phyloP scores from a whole-genome alignment of 2,888 invertebrate species.

The Hypomecis atomaria region DNA sequence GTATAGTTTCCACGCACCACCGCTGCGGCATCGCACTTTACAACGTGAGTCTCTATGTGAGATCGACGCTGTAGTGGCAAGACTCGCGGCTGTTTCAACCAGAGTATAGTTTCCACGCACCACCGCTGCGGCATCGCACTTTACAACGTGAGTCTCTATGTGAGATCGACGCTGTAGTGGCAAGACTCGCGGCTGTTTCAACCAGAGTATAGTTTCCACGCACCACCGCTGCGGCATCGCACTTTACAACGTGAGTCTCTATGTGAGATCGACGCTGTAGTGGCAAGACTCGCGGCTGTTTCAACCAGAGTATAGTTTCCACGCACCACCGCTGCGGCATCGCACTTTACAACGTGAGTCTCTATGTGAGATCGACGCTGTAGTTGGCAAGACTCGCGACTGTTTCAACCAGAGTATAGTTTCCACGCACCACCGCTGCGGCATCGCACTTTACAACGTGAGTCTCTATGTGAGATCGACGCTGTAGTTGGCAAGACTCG shows the following conservation, averaged over 20 bases:
- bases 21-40: conserved; percentile 62
- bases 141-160: conserved; percentile 69
- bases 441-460: conserved; percentile 66
- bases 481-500: conserved; percentile 42
- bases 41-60: conserved; percentile 64
- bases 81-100: conserved; percentile 54
- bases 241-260: conserved; percentile 71
- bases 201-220: conserved; percentile 54
- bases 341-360: conserved; percentile 68
- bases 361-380: conserved; percentile 48
- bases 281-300: conserved; percentile 47
- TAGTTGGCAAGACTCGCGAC: conserved; percentile 46
- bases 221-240: conserved; percentile 62
- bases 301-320: conserved; percentile 51
- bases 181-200: conserved; percentile 51
- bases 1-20: conserved; percentile 60
- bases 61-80: conserved; percentile 46
- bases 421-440: conserved; percentile 63
- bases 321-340: conserved; percentile 66
- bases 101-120: conserved; percentile 58
- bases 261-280: conserved; percentile 44
- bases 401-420: conserved; percentile 53
- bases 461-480: conserved; percentile 56
- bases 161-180: conserved; percentile 45
- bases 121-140: conserved; percentile 59